phyloP scores from a whole-genome alignment of 2,888 invertebrate species.

The Phragmatobia fuliginosa region DNA sequence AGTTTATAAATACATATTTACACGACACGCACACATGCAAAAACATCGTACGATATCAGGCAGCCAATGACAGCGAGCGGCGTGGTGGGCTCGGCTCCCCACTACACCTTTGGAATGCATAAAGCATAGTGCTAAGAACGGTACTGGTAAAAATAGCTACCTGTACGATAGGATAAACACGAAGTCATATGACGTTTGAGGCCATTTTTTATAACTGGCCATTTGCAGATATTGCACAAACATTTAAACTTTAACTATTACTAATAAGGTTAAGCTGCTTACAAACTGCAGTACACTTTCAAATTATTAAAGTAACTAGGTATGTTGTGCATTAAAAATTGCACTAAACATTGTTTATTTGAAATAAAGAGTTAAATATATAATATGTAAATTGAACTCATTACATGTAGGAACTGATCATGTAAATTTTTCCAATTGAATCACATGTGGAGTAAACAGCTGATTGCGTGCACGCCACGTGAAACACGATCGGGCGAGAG shows the following conservation, averaged over 20 bases:
- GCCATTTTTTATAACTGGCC: constrained; percentile 59
- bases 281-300: constrained; percentile 17
- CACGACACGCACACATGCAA: constrained; percentile 69
- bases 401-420: background rate
- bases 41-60: constrained; percentile 80
- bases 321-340: background rate
- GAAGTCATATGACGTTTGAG: constrained; percentile 67
- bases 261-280: background rate
- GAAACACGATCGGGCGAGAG: constrained; percentile 62
- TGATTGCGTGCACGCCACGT: constrained; percentile 70
- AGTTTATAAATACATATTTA: constrained; percentile 49
- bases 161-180: constrained; percentile 74
- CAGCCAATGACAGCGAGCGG: constrained; percentile 72
- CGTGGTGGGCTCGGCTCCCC: constrained; percentile 85
- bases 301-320: background rate
- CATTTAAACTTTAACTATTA: background rate
- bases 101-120: constrained; percentile 78
- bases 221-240: background rate
- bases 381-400: background rate
- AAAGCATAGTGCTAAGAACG: constrained; percentile 80
- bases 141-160: constrained; percentile 84
- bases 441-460: constrained; percentile 66
- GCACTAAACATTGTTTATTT: background rate
- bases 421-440: constrained; percentile 53
- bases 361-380: background rate